phyloP scores from a whole-genome alignment of 2,113 vertebrate genomes.

The Zingel zingel region DNA sequence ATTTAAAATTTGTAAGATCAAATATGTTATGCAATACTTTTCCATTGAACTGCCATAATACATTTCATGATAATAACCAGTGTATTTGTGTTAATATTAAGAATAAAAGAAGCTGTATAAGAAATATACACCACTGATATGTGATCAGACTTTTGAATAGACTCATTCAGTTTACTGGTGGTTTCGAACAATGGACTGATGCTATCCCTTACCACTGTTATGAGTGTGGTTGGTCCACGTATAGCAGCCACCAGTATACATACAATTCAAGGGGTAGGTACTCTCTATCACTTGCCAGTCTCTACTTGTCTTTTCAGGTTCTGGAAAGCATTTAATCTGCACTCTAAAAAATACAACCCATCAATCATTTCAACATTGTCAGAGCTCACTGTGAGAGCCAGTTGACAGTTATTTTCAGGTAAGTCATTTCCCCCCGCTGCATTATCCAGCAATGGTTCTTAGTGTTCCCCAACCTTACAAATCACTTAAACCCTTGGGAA shows the following conservation, averaged over 20 bases:
- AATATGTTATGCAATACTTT: background rate
- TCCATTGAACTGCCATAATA: background rate
- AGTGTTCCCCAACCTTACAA: constrained; percentile 51
- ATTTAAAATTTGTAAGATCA: background rate
- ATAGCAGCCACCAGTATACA: background rate
- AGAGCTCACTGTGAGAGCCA: constrained; percentile 16
- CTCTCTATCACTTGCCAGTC: background rate
- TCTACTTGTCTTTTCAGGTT: background rate
- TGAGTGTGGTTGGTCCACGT: background rate
- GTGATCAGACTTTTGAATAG: background rate
- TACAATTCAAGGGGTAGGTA: background rate
- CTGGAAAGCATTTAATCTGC: constrained; percentile 11
- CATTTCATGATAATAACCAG: background rate
- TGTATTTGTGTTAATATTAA: background rate
- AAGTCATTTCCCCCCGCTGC: constrained; percentile 30
- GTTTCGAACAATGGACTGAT: background rate
- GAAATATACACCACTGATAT: background rate
- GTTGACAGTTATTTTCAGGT: constrained; percentile 46
- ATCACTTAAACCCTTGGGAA: constrained; percentile 32
- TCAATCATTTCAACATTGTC: constrained; percentile 4
- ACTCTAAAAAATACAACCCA: constrained; percentile 8
- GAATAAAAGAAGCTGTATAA: background rate
- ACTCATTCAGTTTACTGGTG: background rate
- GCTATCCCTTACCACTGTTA: background rate
- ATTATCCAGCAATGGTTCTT: constrained; percentile 39